Base-by-base conservation (phyloP, 2,888 invertebrate genomes). In the Dicyrtoma fusca region DNA sequence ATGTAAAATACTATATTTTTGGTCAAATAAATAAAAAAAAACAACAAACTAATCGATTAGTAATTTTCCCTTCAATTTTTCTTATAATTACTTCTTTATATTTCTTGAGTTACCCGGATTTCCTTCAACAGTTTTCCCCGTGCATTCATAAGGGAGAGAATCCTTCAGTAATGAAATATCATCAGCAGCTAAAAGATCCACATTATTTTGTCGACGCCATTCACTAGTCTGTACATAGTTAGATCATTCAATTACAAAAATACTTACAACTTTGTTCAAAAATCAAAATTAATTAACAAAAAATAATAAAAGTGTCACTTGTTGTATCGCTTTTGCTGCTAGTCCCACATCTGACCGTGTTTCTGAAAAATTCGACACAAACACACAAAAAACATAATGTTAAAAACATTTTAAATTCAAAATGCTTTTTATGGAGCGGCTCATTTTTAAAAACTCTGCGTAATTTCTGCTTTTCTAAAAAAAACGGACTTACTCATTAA, bases 71-170 rank as follows among this genome's bases (percentile, higher is more conserved):
- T n/a, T n/a, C n/a, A n/a, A n/a, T n/a, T n/a, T n/a, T n/a, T n/a
- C n/a, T n/a, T n/a, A n/a, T n/a, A n/a, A n/a, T n/a, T n/a, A n/a
- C n/a, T n/a, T n/a, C n/a, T n/a, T n/a, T n/a, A n/a, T n/a, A n/a
- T n/a, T n/a, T n/a, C n/a, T n/a, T n/a, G n/a, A 61, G 5, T 61
- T 63, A 63, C 63, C 63, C 6, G 63, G 63, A 45, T 63, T 63
- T n/a, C 63, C 63, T n/a, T 63, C 63, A 1, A 17, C 42, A 14
- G 63, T 63, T 19, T 63, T 63, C 19, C 63, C 63, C 8, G 63
- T 63, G 19, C 63, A 63, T 63, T 63, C 63, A 45, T 63, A 63
- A 14, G 63, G 63, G 2, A 63, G 17, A 8, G 63, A 19, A 8
- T 17, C 63, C 13, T 21, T n/a, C 11, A 63, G n/a, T 2, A 63